Evolutionary conservation across 2,113 vertebrate species (phyloP).

Genomic region (Eidolon helvum): DNA sequence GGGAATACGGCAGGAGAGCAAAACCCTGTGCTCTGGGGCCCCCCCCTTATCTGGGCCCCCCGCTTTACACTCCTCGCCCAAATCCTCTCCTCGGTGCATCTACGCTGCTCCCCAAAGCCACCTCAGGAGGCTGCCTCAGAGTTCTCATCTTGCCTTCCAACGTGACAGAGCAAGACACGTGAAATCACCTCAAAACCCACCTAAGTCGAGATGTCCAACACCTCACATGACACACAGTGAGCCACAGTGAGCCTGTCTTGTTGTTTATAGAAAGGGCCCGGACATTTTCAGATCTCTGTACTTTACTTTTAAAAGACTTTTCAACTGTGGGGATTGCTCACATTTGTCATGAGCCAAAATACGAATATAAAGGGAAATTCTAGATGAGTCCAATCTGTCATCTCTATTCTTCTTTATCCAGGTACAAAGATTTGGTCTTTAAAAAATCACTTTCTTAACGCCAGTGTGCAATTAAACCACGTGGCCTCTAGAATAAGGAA

Average conservation of each 20-base stretch:
- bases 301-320: constrained; percentile 55
- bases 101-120: background rate
- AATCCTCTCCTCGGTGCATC: background rate
- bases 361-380: constrained; percentile 31
- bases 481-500: constrained; percentile 15
- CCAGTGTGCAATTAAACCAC: background rate
- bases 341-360: constrained; percentile 36
- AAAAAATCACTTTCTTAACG: background rate
- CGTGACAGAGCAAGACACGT: background rate
- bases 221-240: background rate
- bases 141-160: constrained; percentile 2
- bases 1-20: background rate
- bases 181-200: constrained; percentile 23
- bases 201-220: background rate
- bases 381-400: background rate
- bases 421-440: background rate
- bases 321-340: constrained; percentile 34
- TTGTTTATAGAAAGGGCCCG: constrained; percentile 55
- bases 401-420: background rate
- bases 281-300: constrained; percentile 77
- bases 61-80: background rate
- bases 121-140: background rate
- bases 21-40: too few relatives aligned
- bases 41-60: background rate
- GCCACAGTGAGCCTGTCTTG: background rate